phyloP scores from a whole-genome alignment of 2,888 invertebrate species.

The Salticus scenicus region DNA sequence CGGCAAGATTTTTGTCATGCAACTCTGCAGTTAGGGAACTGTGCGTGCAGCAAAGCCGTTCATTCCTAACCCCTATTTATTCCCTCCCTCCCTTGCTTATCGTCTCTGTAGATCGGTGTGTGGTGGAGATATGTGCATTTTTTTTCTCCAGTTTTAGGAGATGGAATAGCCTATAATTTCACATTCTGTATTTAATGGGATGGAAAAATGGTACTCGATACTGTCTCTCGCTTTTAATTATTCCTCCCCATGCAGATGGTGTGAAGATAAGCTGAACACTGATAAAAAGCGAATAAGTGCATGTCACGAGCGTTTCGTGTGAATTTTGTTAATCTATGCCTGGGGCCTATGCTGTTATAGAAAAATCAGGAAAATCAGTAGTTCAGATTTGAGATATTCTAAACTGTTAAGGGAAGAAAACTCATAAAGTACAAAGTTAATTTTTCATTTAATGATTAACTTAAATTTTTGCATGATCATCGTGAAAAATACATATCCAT shows the following conservation, averaged over 20 bases:
- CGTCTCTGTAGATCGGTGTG: slow-evolving; percentile 28
- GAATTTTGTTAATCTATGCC: neutral
- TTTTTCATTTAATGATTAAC: too few species aligned
- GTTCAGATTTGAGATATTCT: too few species aligned
- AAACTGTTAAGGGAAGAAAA: too few species aligned
- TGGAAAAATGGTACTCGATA: slow-evolving; percentile 22
- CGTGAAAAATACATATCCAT: too few species aligned
- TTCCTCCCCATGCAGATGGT: slow-evolving; percentile 15
- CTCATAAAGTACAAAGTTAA: too few species aligned
- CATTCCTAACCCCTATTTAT: slow-evolving; percentile 20
- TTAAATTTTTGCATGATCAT: too few species aligned
- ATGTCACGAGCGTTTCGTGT: neutral
- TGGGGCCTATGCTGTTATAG: too few species aligned
- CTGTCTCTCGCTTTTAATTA: slow-evolving; percentile 40
- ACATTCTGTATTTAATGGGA: slow-evolving; percentile 58
- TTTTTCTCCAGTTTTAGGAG: slow-evolving; percentile 1
- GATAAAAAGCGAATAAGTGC: slow-evolving; percentile 1
- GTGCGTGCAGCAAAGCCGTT: slow-evolving; percentile 38
- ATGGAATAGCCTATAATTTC: slow-evolving; percentile 54
- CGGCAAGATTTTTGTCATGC: slow-evolving; percentile 61
- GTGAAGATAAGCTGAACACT: slow-evolving; percentile 7
- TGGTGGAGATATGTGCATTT: neutral
- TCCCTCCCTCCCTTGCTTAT: slow-evolving; percentile 21
- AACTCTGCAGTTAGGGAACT: slow-evolving; percentile 53
- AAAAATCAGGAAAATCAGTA: too few species aligned